Evolutionary conservation across 2,888 invertebrate genomes (phyloP), one percentile per base, ranked within the genome.

Genomic region (Dasysyrphus tricinctus): DNA sequence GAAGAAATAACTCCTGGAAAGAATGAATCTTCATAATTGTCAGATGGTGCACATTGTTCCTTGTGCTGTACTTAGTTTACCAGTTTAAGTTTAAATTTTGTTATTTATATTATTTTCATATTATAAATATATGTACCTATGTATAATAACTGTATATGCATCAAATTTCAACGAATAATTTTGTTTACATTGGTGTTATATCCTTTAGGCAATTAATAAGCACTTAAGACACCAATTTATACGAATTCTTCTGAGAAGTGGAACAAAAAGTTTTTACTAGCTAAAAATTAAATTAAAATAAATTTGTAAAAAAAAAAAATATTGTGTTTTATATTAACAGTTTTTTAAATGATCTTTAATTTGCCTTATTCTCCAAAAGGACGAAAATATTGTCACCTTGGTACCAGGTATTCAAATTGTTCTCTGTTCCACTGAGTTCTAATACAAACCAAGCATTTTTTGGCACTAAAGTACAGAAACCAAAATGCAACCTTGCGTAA

Each of bases 1-100:
- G 91, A 92, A 61, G 91, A 91, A n/a, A 89, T 89, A 29, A 89
- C 91, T 8, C 89, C 91, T 47, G 88, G 76, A 49, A 77, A 80
- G 59, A 84, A 51, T 8, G 16, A 80, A 19, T 75, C 86, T 11
- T 86, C 82, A 42, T 86, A 86, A 86, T 86, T 56, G 19, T 61
- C 11, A 49, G 67, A 16, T 34, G 72, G 39, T 57, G 81, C 70
- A 72, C 65, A 77, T 54, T 61, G 61, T 61, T 29, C 54, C 39
- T 51, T 57, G 82, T 78, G 78, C 78, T 77, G 72, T 78, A 80
- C 57, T 72, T 80, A 82, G 82, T 75, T 49, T 67, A 70, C 65
- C 56, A 63, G 67, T 72, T 61, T 80, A 87, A 34, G 76, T 16
- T 80, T 77, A 84, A 84, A 73, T 44, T 24, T 24, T 80, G 76